phyloP scores from a whole-genome alignment of 2,888 invertebrate species.

The Chymomyza amoena region DNA sequence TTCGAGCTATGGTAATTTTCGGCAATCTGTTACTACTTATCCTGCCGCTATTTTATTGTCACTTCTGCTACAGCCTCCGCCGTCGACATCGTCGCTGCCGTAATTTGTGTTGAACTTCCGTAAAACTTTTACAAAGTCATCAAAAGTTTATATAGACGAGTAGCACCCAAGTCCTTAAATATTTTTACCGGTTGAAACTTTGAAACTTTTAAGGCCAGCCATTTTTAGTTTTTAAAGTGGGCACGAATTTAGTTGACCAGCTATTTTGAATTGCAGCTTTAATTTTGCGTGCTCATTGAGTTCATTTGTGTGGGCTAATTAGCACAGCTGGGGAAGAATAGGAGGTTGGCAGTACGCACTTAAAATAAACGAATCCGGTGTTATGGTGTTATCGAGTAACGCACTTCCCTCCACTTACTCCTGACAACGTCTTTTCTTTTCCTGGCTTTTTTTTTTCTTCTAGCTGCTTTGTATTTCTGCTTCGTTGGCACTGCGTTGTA shows the following conservation, averaged over 20 bases:
- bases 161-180: background rate
- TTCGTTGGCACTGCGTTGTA: constrained; percentile 61
- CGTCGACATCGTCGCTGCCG: constrained; percentile 16
- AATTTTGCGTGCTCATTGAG: constrained; percentile 54
- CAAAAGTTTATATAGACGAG: constrained; percentile 48
- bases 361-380: constrained; percentile 66
- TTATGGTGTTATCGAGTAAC: constrained; percentile 63
- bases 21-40: constrained; percentile 3
- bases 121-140: constrained; percentile 68
- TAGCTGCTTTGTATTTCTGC: constrained; percentile 55
- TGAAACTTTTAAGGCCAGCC: background rate
- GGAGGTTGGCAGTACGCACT: constrained; percentile 39
- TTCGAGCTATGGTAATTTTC: background rate
- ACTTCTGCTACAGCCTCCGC: background rate
- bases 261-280: constrained; percentile 12
- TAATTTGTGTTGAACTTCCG: constrained; percentile 59
- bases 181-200: background rate
- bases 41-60: constrained; percentile 1
- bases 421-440: background rate
- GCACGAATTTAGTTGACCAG: background rate
- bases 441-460: background rate
- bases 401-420: background rate
- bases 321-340: constrained; percentile 32
- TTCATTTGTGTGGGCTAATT: constrained; percentile 55
- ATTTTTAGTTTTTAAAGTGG: background rate